These are phyloP conservation scores for Neodiprion virginianus DNA, from an alignment of 1,140 invertebrate genomes.

Conservation along the genomic window DNA sequence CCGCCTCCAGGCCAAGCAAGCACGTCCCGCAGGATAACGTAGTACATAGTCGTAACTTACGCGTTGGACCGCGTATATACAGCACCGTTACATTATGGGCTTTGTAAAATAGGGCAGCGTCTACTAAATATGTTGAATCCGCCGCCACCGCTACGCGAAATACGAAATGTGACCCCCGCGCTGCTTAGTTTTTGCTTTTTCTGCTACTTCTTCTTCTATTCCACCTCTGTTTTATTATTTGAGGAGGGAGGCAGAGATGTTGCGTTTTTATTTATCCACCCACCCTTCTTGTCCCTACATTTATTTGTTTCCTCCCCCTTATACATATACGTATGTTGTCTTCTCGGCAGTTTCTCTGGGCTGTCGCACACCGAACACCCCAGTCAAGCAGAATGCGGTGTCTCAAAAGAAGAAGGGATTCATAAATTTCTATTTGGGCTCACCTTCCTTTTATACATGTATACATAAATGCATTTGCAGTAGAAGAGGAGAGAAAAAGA, in stretches of 20 bases:
- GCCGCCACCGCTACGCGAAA: conserved; percentile 27
- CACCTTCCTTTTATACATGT: too few relatives aligned
- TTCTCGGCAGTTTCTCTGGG: too few relatives aligned
- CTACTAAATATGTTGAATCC: conserved; percentile 44
- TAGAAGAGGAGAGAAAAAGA: too few relatives aligned
- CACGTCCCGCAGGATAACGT: conserved; percentile 40
- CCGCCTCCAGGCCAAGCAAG: conserved; percentile 32
- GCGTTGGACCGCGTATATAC: conserved; percentile 11
- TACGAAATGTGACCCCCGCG: conserved; percentile 26
- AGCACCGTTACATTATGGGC: conserved; percentile 40
- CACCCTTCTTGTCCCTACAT: neutral
- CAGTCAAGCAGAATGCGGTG: too few relatives aligned
- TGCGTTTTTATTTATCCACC: conserved; percentile 8
- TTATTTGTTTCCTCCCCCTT: neutral
- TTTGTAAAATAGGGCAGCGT: conserved; percentile 48
- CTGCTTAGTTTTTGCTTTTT: neutral
- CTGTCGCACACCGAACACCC: too few relatives aligned
- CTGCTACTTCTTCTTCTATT: neutral
- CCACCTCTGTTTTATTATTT: neutral
- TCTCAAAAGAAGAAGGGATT: too few relatives aligned
- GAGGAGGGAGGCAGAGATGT: conserved; percentile 6
- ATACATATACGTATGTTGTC: too few relatives aligned
- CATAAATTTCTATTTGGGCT: too few relatives aligned
- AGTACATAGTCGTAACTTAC: conserved; percentile 43
- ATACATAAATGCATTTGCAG: too few relatives aligned